phyloP scores from a whole-genome alignment of 2,113 vertebrate genomes.

The Anthoscopus minutus region DNA sequence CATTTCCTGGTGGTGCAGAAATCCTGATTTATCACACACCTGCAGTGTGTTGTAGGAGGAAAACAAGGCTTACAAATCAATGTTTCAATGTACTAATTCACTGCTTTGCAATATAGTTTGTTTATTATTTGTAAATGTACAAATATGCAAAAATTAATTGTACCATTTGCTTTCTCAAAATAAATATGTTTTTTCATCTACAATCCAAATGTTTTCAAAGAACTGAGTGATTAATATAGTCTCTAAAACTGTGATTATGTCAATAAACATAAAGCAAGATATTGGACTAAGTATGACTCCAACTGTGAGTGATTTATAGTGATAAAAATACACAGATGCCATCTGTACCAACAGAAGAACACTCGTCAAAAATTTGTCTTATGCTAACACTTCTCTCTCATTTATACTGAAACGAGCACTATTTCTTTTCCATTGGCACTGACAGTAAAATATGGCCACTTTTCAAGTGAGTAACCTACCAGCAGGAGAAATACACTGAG shows the following conservation, averaged over 20 bases:
- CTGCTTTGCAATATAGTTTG: neutral
- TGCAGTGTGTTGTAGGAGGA: neutral
- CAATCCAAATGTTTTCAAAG: constrained; percentile 40
- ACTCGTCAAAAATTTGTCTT: constrained; percentile 22
- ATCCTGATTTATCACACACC: neutral
- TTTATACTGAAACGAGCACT: neutral
- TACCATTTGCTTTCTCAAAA: constrained; percentile 53
- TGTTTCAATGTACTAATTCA: neutral
- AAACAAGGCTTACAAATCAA: neutral
- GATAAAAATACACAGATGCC: constrained; percentile 67
- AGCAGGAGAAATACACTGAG: neutral
- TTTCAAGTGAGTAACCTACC: neutral
- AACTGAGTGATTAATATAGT: neutral
- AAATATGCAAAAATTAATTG: constrained; percentile 15
- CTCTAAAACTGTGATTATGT: constrained; percentile 48
- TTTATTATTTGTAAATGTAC: neutral
- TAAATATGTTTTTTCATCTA: constrained; percentile 43
- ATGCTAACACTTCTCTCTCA: constrained; percentile 33
- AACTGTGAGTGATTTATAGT: constrained; percentile 54
- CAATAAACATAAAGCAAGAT: constrained; percentile 51
- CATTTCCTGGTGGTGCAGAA: neutral
- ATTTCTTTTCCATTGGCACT: neutral
- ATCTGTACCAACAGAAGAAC: constrained; percentile 63
- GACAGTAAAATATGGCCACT: constrained; percentile 26
- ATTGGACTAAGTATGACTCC: constrained; percentile 40